Percentiles rank a stretch among this genome's conserved stretches.
phyloP scores from a whole-genome alignment of 2,888 invertebrate species.

The Chrysopilus asiliformis region DNA sequence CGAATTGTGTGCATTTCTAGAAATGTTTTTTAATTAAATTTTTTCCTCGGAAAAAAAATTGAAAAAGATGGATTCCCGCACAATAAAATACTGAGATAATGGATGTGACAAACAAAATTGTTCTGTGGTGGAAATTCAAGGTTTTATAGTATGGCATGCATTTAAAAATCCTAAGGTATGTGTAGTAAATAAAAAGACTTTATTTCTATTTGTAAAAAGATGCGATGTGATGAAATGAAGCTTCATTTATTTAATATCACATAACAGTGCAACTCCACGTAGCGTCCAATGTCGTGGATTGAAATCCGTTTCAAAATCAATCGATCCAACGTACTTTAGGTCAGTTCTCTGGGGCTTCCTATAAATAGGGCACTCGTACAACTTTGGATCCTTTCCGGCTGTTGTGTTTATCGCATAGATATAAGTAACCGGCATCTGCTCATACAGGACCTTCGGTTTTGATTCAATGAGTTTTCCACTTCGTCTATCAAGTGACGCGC shows the following conservation, averaged over 20 bases:
- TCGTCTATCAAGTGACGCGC: conserved; percentile 75
- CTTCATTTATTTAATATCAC: conserved; percentile 78
- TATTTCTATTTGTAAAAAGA: too few species aligned
- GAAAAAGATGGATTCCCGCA: too few species aligned
- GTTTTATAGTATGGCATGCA: too few species aligned
- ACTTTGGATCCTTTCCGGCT: conserved; percentile 76
- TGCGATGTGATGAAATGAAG: not conserved
- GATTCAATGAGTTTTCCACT: conserved; percentile 84
- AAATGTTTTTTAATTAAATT: too few species aligned
- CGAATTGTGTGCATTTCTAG: too few species aligned
- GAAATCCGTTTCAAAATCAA: conserved; percentile 86
- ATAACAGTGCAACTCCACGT: conserved; percentile 87
- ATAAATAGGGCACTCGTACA: conserved; percentile 95
- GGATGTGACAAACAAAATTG: too few species aligned
- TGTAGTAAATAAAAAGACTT: too few species aligned
- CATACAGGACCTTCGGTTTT: conserved; percentile 82
- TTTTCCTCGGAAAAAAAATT: too few species aligned
- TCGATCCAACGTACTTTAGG: conserved; percentile 87
- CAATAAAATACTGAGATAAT: too few species aligned
- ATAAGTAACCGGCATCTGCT: conserved; percentile 93
- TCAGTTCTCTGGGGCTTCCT: conserved; percentile 90
- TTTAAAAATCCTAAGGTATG: too few species aligned
- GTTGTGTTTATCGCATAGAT: conserved; percentile 92
- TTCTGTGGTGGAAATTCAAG: too few species aligned
- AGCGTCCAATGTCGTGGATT: conserved; percentile 92